phyloP scores from a whole-genome alignment of 2,797 vertebrate genomes.

The Ispidina lecontei region DNA sequence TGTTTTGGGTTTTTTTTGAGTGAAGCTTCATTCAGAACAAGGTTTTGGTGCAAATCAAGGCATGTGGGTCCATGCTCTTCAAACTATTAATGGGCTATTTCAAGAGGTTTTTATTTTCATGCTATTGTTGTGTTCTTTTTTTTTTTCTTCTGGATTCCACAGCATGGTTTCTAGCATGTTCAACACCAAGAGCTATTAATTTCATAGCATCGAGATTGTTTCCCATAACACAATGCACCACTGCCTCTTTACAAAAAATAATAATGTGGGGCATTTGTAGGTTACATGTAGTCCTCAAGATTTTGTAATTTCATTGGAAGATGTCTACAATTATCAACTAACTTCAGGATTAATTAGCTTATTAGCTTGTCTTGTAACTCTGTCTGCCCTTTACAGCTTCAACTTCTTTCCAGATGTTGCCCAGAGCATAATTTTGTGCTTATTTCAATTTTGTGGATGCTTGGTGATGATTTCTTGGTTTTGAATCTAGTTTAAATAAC shows the following conservation, averaged over 20 bases:
- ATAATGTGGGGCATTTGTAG: background rate
- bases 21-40: background rate
- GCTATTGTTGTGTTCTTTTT: too few species aligned
- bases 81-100: background rate
- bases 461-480: background rate
- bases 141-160: background rate
- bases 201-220: background rate
- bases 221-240: background rate
- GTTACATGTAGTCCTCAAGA: background rate
- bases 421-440: background rate
- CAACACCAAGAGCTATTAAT: constrained; percentile 5
- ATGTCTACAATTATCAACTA: constrained; percentile 12
- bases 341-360: background rate
- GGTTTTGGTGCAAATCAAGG: background rate
- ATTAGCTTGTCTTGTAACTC: constrained; percentile 2
- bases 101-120: background rate
- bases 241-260: constrained; percentile 17
- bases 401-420: background rate
- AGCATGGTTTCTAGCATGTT: background rate
- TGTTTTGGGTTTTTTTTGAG: background rate
- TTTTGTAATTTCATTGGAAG: constrained; percentile 10
- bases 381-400: background rate
- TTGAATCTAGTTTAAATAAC: constrained; percentile 7
- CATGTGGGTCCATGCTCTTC: background rate
- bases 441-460: constrained; percentile 1